These are phyloP conservation scores for Antheraea pernyi DNA, from an alignment of 1,140 invertebrate genomes.

Conservation along the genomic window DNA sequence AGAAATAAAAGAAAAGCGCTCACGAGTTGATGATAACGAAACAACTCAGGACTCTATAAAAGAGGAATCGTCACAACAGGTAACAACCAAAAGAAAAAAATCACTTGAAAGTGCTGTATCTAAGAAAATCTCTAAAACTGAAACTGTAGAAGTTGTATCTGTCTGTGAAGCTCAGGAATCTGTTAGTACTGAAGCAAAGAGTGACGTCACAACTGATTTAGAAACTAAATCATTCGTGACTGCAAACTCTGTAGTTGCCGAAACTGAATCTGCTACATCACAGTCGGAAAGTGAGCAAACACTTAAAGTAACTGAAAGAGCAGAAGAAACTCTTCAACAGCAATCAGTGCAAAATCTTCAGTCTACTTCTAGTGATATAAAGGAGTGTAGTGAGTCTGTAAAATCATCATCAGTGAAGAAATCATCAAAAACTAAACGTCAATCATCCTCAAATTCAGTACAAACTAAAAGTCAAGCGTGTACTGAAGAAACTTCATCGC, in stretches of 20 bases:
- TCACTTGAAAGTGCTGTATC: slow-evolving; percentile 52
- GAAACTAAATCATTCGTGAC: slow-evolving; percentile 55
- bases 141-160: slow-evolving; percentile 47
- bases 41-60: slow-evolving; percentile 35
- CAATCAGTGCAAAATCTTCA: slow-evolving; percentile 18
- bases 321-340: slow-evolving; percentile 24
- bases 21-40: slow-evolving; percentile 50
- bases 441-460: slow-evolving; percentile 8
- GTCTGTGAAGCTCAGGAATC: slow-evolving; percentile 48
- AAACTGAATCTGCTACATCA: slow-evolving; percentile 36
- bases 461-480: slow-evolving; percentile 12
- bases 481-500: not conserved
- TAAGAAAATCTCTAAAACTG: slow-evolving; percentile 58
- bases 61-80: slow-evolving; percentile 45
- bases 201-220: slow-evolving; percentile 52
- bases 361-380: slow-evolving; percentile 11
- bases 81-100: slow-evolving; percentile 60
- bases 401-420: slow-evolving; percentile 11
- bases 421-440: not conserved
- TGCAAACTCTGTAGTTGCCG: slow-evolving; percentile 34
- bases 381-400: slow-evolving; percentile 4
- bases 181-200: slow-evolving; percentile 31
- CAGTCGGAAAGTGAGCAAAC: slow-evolving; percentile 38
- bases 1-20: slow-evolving; percentile 56
- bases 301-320: slow-evolving; percentile 29